A percentile compares a stretch with the other conserved stretches of the same genome.
Evolutionary conservation across 2,797 vertebrate genomes (phyloP).

Genomic region (Smutsia gigantea): DNA sequence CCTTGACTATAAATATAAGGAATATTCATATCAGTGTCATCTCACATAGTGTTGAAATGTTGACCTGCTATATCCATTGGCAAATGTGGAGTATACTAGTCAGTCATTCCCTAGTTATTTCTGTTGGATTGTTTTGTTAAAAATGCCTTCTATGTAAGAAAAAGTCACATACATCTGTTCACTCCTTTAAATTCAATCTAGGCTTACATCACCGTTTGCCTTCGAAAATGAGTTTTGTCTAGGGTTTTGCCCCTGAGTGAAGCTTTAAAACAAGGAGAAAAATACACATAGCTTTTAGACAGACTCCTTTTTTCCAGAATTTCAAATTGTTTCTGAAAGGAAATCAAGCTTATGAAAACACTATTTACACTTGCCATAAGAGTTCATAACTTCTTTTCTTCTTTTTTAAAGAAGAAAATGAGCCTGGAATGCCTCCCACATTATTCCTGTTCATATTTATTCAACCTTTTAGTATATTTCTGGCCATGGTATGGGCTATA

Average conservation of each 20-base stretch:
- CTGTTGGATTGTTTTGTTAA: neutral
- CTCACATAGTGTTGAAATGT: neutral
- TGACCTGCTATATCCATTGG: neutral
- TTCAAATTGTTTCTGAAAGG: slow-evolving; percentile 8
- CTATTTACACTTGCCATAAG: neutral
- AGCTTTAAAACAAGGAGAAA: neutral
- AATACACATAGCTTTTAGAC: neutral
- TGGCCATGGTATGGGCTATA: neutral
- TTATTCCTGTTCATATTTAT: neutral
- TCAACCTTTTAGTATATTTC: neutral
- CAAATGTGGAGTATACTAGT: neutral
- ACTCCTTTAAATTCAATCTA: slow-evolving; percentile 3
- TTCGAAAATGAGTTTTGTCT: slow-evolving; percentile 50
- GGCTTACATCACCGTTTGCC: neutral
- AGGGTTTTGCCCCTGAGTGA: neutral
- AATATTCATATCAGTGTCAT: neutral
- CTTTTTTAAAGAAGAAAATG: neutral
- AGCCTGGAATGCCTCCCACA: neutral
- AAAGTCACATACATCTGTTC: neutral
- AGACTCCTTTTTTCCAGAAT: neutral
- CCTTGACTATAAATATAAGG: neutral
- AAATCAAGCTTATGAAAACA: slow-evolving; percentile 21
- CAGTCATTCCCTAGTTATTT: neutral
- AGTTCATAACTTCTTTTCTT: neutral
- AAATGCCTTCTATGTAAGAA: neutral